Base-by-base conservation (phyloP, 2,113 vertebrate genomes). In the Tupaia tana region DNA sequence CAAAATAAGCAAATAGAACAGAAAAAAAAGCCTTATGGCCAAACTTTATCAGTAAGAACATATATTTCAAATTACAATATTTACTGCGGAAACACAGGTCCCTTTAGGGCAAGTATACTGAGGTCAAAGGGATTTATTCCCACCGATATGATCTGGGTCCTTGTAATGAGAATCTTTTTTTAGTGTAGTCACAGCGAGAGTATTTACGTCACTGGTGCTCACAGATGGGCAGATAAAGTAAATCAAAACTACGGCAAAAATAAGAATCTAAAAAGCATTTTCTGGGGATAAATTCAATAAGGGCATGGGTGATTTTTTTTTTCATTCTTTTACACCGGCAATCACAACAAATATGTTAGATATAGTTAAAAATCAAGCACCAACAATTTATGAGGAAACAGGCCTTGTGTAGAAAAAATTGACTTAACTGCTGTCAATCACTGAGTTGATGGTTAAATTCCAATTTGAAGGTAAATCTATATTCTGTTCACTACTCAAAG, bases 171-270 rank as follows among this genome's bases (percentile, higher is more conserved):
- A 96, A 61, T 64, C 81, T 85, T 66, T 80, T 86, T 92, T 90
- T 84, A 54, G 56, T 80, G 64, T 56, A 58, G 85, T 73, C 77
- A 22, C 54, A 83, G 89, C 73, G 91, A n/a, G 77, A 58, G 52
- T 25, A 81, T 25, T 71, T 73, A 66, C 18, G 61, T 96, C 93
- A 95, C 22, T 94, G 90, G 71, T 87, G 89, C 86, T 43, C 67
- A 34, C 75, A 95, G 91, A 97, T 80, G 86, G 94, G 58, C 78
- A 66, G 83, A 87, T 73, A 86, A 83, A 93, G 64, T 90, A 90
- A 95, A 97, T 88, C 77, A 93, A 93, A 92, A 91, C 56, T 7
- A 27, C 18, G 83, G 67, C 34, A 58, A 61, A 86, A 86, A 79
- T 25, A 85, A 87, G 59, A 89, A 80, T 20, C n/a, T 66, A 82